Evolutionary conservation across 2,888 invertebrate genomes (phyloP).

Genomic region (Cremastobaeus sp.): DNA sequence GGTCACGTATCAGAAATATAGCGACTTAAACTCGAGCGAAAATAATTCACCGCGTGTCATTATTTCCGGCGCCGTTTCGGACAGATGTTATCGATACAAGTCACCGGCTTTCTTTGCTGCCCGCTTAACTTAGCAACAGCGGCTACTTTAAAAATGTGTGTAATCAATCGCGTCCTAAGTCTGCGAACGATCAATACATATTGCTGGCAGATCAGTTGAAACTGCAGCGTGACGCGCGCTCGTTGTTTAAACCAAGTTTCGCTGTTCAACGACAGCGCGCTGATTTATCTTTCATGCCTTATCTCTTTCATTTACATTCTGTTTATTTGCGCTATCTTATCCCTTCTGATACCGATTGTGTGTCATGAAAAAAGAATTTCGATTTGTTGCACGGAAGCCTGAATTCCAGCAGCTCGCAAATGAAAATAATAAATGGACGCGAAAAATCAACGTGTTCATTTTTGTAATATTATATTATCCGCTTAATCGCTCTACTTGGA

Average conservation of each 20-base stretch:
- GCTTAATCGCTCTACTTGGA: too few relatives aligned
- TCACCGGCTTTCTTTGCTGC: too few relatives aligned
- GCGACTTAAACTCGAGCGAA: too few relatives aligned
- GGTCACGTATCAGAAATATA: slow-evolving; percentile 21
- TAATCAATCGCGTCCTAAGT: slow-evolving; percentile 1
- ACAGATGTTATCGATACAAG: too few relatives aligned
- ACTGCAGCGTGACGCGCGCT: slow-evolving; percentile 38
- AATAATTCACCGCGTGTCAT: too few relatives aligned
- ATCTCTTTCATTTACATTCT: slow-evolving; percentile 15
- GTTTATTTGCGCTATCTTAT: slow-evolving; percentile 33
- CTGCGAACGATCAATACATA: slow-evolving; percentile 36
- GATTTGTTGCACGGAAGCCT: background rate
- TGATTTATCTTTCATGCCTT: slow-evolving; percentile 29
- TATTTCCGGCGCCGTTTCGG: too few relatives aligned
- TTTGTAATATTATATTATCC: too few relatives aligned
- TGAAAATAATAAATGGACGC: too few relatives aligned
- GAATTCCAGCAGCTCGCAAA: too few relatives aligned
- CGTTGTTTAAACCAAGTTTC: slow-evolving; percentile 49
- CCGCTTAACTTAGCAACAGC: slow-evolving; percentile 16
- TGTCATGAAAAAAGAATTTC: slow-evolving; percentile 1
- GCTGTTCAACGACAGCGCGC: slow-evolving; percentile 27
- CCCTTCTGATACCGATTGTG: slow-evolving; percentile 21
- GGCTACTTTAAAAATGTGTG: slow-evolving; percentile 6
- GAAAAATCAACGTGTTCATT: too few relatives aligned
- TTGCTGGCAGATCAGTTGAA: slow-evolving; percentile 24